Evolutionary conservation across 2,113 vertebrate species (phyloP).

Genomic region (Oxygymnocypris stewartii): DNA sequence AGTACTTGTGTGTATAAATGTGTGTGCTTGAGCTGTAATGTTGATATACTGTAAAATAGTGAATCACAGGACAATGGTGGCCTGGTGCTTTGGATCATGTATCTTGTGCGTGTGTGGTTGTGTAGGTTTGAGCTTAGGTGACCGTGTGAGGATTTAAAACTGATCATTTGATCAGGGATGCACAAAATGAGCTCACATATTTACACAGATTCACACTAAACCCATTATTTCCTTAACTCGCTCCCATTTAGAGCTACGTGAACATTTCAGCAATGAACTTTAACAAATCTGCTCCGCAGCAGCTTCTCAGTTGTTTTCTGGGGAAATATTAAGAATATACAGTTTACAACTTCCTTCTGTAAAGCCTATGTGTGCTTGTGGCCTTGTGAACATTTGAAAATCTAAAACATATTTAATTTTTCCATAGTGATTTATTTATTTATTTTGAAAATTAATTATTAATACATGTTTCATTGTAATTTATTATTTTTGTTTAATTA

Average conservation of each 20-base stretch:
- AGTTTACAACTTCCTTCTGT: background rate
- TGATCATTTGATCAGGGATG: slow-evolving; percentile 19
- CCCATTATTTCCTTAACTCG: background rate
- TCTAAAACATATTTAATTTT: no score
- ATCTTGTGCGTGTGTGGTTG: slow-evolving; percentile 20
- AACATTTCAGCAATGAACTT: background rate
- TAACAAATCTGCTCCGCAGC: background rate
- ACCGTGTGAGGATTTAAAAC: slow-evolving; percentile 8
- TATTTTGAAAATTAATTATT: no score
- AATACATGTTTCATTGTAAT: no score
- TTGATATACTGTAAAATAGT: background rate
- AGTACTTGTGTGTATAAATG: background rate
- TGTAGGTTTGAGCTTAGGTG: slow-evolving; percentile 27
- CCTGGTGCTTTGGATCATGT: background rate
- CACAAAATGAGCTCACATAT: slow-evolving; percentile 23
- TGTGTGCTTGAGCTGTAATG: background rate
- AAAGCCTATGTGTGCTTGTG: background rate
- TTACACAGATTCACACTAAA: background rate
- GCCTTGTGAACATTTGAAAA: background rate
- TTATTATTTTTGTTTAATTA: no score
- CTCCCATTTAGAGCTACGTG: background rate
- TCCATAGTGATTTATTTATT: background rate
- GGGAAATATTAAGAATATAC: background rate
- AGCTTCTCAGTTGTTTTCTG: background rate
- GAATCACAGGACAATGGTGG: background rate